Evolutionary conservation across 1,140 invertebrate genomes (phyloP).

Genomic region (Aricia agestis): DNA sequence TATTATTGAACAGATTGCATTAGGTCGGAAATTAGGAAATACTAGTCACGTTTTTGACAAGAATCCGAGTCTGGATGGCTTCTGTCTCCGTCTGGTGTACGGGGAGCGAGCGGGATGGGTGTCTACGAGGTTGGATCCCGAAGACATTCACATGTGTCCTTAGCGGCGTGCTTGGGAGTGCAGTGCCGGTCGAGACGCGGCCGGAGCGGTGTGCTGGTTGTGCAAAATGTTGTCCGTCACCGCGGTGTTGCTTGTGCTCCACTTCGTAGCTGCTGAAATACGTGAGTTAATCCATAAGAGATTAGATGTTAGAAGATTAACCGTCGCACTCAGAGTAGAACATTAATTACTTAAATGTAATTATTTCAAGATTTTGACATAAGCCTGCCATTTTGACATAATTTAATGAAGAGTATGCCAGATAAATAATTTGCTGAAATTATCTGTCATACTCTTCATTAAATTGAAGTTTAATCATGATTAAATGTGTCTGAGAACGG

Average conservation of each 20-base stretch:
- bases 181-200: conserved; percentile 55
- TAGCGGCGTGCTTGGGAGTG: conserved; percentile 32
- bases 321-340: no score
- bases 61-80: conserved; percentile 1
- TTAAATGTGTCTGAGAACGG: no score
- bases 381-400: no score
- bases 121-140: conserved; percentile 1
- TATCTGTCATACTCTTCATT: no score
- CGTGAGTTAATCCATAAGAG: conserved; percentile 40
- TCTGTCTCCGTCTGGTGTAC: not conserved
- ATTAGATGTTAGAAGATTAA: no score
- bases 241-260: conserved; percentile 48
- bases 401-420: no score
- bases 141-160: conserved; percentile 56
- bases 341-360: no score
- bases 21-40: conserved; percentile 13
- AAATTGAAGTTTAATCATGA: no score
- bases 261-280: conserved; percentile 53
- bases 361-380: no score
- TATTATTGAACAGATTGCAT: not conserved
- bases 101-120: not conserved
- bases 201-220: conserved; percentile 46
- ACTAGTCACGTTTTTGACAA: conserved; percentile 11
- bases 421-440: no score
- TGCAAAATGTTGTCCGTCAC: conserved; percentile 53